Evolutionary conservation across 2,888 invertebrate genomes (phyloP).

Genomic region (Creontiades dilutus): DNA sequence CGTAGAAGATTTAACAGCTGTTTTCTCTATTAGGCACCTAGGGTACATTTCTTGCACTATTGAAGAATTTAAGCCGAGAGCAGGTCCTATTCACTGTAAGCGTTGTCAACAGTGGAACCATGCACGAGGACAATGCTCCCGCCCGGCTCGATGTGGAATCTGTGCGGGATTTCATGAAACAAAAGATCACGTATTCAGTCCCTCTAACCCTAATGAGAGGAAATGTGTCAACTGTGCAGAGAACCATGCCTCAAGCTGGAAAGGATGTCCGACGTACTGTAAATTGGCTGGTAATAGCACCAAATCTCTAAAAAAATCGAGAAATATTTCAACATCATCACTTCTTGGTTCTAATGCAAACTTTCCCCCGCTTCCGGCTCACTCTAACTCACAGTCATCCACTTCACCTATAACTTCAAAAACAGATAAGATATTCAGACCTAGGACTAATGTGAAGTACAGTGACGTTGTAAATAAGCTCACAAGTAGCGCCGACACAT

Average conservation of each 20-base stretch:
- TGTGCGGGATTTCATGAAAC: background rate
- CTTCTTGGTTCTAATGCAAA: background rate
- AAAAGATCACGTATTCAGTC: background rate
- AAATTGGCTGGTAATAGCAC: background rate
- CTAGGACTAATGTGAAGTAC: background rate
- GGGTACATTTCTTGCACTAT: background rate
- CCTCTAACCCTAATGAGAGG: background rate
- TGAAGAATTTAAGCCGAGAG: slow-evolving; percentile 1
- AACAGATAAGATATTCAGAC: background rate
- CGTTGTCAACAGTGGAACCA: background rate
- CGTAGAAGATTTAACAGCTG: background rate
- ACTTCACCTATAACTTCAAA: background rate
- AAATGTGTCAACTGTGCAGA: slow-evolving; percentile 14
- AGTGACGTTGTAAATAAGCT: background rate
- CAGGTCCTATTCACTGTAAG: background rate
- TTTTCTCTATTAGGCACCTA: background rate
- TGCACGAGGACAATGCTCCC: background rate
- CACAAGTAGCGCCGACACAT: background rate
- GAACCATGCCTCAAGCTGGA: background rate
- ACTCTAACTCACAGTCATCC: background rate
- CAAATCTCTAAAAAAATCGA: background rate
- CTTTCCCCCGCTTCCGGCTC: background rate
- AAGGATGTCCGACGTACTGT: background rate
- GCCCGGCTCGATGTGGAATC: background rate
- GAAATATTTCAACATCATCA: background rate